Evolutionary conservation across 1,140 invertebrate genomes (phyloP).

Genomic region (Pseudomyrmex concolor): DNA sequence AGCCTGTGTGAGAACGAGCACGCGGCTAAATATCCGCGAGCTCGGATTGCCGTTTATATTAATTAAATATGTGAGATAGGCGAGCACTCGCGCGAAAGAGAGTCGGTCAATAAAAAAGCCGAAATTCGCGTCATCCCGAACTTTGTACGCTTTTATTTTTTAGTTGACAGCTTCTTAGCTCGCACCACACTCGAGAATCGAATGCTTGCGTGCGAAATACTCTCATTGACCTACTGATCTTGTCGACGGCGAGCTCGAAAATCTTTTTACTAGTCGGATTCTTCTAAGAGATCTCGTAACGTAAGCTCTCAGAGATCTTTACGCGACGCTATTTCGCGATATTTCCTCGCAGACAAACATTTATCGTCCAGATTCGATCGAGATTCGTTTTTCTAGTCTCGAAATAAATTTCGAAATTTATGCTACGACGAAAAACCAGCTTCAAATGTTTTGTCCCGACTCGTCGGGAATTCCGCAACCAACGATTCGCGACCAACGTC

Average conservation of each 20-base stretch:
- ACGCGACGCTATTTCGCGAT: not conserved
- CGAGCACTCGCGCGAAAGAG: constrained; percentile 31
- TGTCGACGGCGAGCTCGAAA: not conserved
- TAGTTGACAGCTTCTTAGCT: constrained; percentile 17
- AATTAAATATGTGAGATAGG: constrained; percentile 45
- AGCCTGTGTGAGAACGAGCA: not conserved
- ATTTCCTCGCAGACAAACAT: not conserved
- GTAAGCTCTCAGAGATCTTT: not conserved
- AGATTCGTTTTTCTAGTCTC: not conserved
- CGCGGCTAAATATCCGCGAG: constrained; percentile 30
- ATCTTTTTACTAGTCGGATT: not conserved
- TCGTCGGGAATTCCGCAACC: too few species aligned
- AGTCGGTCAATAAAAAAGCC: constrained; percentile 8
- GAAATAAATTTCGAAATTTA: not conserved
- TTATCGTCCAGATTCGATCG: not conserved
- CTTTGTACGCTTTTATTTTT: constrained; percentile 57
- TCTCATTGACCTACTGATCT: constrained; percentile 34
- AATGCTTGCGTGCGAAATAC: constrained; percentile 41
- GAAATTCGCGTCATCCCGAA: constrained; percentile 23
- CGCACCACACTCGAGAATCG: constrained; percentile 4
- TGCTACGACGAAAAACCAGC: not conserved
- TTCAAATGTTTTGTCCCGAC: too few species aligned
- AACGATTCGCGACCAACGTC: not conserved
- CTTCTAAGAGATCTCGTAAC: not conserved
- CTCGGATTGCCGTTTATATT: constrained; percentile 47